A percentile compares a stretch with the other conserved stretches of the same genome.
Conservation (phyloP, 2,113 vertebrate species). For the Dasypus novemcinctus region DNA sequence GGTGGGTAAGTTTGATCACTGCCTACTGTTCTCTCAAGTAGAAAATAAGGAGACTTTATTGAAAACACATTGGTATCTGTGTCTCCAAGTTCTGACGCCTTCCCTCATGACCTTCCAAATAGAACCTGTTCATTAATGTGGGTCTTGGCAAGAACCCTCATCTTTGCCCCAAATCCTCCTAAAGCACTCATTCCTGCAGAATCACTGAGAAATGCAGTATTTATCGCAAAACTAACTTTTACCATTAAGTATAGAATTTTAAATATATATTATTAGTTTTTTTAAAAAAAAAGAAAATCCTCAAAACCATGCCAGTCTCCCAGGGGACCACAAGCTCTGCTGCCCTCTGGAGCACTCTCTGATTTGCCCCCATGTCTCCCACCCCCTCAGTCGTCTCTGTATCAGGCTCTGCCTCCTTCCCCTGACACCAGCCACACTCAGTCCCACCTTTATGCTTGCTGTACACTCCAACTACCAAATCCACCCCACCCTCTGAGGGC, state of each 20-base stretch:
- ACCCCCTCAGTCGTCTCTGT: not conserved
- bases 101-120: not conserved
- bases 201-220: not conserved
- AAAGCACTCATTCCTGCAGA: not conserved
- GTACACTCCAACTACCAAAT: not conserved
- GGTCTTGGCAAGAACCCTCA: not conserved
- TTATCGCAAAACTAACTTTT: not conserved
- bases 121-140: not conserved
- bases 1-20: not conserved
- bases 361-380: not conserved
- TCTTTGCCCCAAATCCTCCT: not conserved
- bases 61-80: not conserved
- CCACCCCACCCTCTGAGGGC: not conserved
- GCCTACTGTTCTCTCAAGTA: not conserved
- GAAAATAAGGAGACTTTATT: not conserved
- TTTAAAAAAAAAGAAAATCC: not conserved
- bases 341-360: fast-evolving
- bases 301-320: not conserved
- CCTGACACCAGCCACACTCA: not conserved
- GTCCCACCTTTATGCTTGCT: not conserved
- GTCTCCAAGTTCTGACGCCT: not conserved
- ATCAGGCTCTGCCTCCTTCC: not conserved
- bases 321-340: not conserved
- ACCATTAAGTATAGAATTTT: not conserved
- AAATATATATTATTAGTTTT: not conserved